Evolutionary conservation across 2,888 invertebrate species (phyloP).

Genomic region (Tipula confusa): DNA sequence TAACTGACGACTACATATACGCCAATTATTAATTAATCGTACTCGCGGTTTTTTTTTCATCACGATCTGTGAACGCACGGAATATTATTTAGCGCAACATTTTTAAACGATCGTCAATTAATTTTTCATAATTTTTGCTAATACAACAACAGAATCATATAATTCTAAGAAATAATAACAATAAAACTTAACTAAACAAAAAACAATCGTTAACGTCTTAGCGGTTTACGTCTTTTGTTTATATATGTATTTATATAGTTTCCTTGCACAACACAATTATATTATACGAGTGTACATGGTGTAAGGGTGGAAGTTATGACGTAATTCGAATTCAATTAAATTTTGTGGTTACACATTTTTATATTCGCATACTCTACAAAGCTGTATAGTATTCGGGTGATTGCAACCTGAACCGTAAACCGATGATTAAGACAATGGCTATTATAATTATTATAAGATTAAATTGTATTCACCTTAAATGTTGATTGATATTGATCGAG

Average conservation of each 20-base stretch:
- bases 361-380: no score
- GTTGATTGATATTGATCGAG: conserved; percentile 25
- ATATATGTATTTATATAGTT: no score
- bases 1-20: background rate
- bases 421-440: background rate
- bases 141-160: background rate
- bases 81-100: background rate
- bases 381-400: background rate
- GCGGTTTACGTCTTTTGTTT: background rate
- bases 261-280: background rate
- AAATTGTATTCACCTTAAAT: conserved; percentile 12
- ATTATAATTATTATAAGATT: background rate
- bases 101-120: background rate
- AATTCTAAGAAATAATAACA: background rate
- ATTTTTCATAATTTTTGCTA: conserved; percentile 5
- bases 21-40: background rate
- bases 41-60: background rate
- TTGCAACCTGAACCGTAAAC: background rate
- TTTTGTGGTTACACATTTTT: background rate
- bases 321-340: background rate
- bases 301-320: background rate
- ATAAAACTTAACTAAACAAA: background rate
- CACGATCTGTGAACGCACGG: background rate
- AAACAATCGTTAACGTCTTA: background rate
- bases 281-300: background rate